Evolutionary conservation across 2,797 vertebrate genomes (phyloP), one percentile per base, ranked within the genome.

Genomic region (Momotus momota): DNA sequence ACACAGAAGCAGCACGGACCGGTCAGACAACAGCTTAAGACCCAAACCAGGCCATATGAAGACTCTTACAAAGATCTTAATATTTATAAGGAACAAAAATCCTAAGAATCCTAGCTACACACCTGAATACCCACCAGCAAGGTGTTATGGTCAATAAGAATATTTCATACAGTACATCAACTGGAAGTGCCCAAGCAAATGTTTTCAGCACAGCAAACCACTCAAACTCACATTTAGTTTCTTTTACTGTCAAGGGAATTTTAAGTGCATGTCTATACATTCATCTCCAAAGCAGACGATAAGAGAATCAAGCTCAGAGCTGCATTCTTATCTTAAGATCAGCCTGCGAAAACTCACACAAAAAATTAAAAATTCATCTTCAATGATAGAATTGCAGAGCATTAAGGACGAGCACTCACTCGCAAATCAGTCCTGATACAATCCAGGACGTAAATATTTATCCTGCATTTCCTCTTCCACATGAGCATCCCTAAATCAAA

Each of bases 31-130:
- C 17, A 78, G 60, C 35, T 66, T 62, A 67, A 66, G 79, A 5
- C 27, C 7, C 45, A 70, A 60, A 55, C 20, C 9, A 27, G 33
- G n/a, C 43, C 48, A 12, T 0, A 0, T 1, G 16, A 25, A 20
- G 67, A 58, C 8, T 6, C 29, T 72, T 54, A 12, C 17, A 78
- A 43, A 88, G 10, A 10, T 22, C n/a, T 27, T 6, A 7, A 72
- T n/a, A 33, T 12, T 60, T 33, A 3, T 14, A 22, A 79, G 11
- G 9, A 66, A 65, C 12, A 66, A 33, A 66, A 45, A 25, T 10
- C 2, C 0, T 7, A 4, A 22, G 74, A 29, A 45, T 18, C 15
- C 52, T 70, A 48, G 45, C 45, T 52, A 49, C 17, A 38, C 46
- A 22, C 3, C 62, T 27, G 55, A 35, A n/a, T 2, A 14, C 23